These are phyloP conservation scores for Keiferia lycopersicella DNA, from an alignment of 2,888 invertebrate genomes.

Conservation along the genomic window DNA sequence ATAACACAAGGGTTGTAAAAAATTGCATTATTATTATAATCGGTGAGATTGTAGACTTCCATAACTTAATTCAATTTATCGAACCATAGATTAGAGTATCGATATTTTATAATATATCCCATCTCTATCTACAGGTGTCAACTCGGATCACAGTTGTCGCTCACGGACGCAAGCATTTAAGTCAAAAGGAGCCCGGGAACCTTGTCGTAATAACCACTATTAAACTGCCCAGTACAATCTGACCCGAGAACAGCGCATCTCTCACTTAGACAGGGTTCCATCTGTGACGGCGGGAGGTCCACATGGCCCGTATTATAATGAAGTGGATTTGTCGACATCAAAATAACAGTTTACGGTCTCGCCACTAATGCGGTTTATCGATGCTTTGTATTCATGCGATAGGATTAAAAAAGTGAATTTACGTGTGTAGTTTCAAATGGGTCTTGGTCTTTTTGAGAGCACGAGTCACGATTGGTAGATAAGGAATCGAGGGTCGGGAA, in stretches of 20 bases:
- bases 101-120: conserved; percentile 31
- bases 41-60: too few species aligned
- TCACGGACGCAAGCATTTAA: conserved; percentile 72
- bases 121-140: conserved; percentile 71
- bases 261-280: conserved; percentile 64
- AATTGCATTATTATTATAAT: too few species aligned
- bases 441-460: conserved; percentile 41
- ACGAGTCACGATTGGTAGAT: conserved; percentile 15
- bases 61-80: too few species aligned
- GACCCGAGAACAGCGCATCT: conserved; percentile 32
- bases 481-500: neutral
- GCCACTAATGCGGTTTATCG: conserved; percentile 69
- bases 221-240: conserved; percentile 50
- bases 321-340: conserved; percentile 79
- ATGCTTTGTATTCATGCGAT: conserved; percentile 52
- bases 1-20: too few species aligned
- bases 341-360: conserved; percentile 73
- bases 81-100: too few species aligned
- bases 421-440: conserved; percentile 36
- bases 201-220: conserved; percentile 63
- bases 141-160: conserved; percentile 69
- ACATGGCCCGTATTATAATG: conserved; percentile 68
- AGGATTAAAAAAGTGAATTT: conserved; percentile 43
- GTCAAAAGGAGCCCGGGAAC: conserved; percentile 71
- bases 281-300: conserved; percentile 68